These are phyloP conservation scores for Nothoprocta perdicaria DNA, from an alignment of 2,113 vertebrate genomes.

Conservation along the genomic window DNA sequence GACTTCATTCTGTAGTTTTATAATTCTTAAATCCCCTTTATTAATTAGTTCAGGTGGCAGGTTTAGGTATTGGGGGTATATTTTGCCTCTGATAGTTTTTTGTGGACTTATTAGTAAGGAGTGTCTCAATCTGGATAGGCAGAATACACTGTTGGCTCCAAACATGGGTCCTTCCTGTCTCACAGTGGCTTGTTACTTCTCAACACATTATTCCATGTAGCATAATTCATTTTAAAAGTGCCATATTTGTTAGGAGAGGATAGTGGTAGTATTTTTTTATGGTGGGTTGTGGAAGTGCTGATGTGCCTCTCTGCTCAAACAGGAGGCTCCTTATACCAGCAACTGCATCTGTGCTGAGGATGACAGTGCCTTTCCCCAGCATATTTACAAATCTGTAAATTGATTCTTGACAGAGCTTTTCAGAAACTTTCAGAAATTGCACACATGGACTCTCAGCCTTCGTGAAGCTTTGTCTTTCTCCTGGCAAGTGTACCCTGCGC, in stretches of 20 bases:
- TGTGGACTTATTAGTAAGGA: conserved; percentile 86
- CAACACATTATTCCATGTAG: neutral
- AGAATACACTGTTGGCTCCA: conserved; percentile 71
- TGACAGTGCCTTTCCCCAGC: neutral
- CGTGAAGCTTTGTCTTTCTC: conserved; percentile 28
- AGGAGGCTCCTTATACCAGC: neutral
- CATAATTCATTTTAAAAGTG: neutral
- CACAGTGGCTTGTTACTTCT: neutral
- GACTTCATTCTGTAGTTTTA: conserved; percentile 85
- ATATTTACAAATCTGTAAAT: conserved; percentile 5
- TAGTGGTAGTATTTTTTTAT: neutral
- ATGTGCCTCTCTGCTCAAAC: neutral
- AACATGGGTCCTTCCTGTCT: neutral
- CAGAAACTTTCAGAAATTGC: neutral
- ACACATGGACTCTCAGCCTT: neutral
- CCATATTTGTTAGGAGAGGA: neutral
- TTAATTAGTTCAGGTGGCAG: conserved; percentile 90
- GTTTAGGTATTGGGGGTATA: conserved; percentile 84
- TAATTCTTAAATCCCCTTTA: conserved; percentile 87
- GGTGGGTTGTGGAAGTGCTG: neutral
- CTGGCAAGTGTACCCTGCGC: neutral
- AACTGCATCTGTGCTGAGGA: neutral
- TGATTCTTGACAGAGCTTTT: neutral
- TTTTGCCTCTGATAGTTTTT: conserved; percentile 85
- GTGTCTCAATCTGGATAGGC: conserved; percentile 82